These are phyloP conservation scores for Squalus acanthias DNA, from an alignment of 2,797 vertebrate species.

Conservation along the genomic window DNA sequence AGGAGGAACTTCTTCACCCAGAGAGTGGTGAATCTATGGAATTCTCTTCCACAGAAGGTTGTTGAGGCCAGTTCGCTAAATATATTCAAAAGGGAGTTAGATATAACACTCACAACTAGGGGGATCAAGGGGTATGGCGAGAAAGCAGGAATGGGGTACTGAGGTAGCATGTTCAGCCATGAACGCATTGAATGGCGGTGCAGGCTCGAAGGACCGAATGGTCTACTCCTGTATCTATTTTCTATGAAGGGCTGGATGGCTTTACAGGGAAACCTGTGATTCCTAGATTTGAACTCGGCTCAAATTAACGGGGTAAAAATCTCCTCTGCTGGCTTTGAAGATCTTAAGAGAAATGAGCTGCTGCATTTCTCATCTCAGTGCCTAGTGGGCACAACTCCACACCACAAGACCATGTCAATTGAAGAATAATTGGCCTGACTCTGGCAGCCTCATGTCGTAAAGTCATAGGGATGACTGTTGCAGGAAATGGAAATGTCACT, in stretches of 20 bases:
- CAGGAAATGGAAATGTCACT: conserved; percentile 7
- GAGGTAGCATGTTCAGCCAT: no score
- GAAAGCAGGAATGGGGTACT: no score
- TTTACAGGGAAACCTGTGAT: neutral
- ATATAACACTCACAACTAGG: no score
- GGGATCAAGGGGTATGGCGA: no score
- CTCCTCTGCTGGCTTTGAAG: neutral
- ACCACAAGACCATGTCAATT: neutral
- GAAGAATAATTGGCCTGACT: neutral
- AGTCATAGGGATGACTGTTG: neutral
- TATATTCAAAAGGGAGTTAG: no score
- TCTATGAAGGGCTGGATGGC: neutral
- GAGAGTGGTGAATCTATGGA: no score
- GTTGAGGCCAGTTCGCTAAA: no score
- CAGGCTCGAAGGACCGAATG: no score
- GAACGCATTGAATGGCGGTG: no score
- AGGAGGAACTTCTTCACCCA: no score
- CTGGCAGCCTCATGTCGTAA: neutral
- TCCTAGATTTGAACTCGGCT: neutral
- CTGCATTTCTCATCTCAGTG: neutral
- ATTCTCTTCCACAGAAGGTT: no score
- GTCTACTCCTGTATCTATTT: no score
- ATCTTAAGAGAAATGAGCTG: neutral
- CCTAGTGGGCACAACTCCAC: neutral
- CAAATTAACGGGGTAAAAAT: neutral